Evolutionary conservation across 2,888 invertebrate genomes (phyloP).

Genomic region (Perithous albicinctus): DNA sequence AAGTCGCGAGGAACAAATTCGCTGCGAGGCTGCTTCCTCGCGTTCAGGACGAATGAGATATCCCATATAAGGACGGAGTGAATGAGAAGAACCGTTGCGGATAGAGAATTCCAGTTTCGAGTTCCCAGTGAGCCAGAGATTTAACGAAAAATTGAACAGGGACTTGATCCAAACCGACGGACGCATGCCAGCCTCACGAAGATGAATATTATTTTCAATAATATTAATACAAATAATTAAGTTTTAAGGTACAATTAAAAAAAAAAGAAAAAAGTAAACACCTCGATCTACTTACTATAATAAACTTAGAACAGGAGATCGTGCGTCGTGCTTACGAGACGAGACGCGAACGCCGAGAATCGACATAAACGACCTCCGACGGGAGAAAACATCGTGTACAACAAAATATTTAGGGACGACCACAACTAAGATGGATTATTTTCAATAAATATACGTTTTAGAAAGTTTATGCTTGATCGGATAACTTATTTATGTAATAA

Average conservation of each 20-base stretch:
- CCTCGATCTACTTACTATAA: constrained; percentile 28
- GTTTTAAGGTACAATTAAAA: constrained; percentile 46
- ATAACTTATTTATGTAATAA: background rate
- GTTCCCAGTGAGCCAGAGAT: constrained; percentile 38
- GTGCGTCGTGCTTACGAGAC: constrained; percentile 21
- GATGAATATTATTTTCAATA: constrained; percentile 53
- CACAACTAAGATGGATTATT: constrained; percentile 70
- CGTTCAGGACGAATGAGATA: constrained; percentile 8
- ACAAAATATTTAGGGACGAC: constrained; percentile 67
- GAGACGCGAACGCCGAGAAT: constrained; percentile 6
- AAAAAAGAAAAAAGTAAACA: constrained; percentile 33
- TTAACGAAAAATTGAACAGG: constrained; percentile 4
- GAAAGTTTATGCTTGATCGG: constrained; percentile 45
- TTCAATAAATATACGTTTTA: constrained; percentile 72
- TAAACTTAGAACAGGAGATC: constrained; percentile 14
- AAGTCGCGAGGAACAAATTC: constrained; percentile 34
- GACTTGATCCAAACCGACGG: constrained; percentile 49
- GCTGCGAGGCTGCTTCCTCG: constrained; percentile 25
- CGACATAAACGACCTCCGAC: constrained; percentile 61
- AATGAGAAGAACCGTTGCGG: constrained; percentile 39
- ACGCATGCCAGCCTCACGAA: constrained; percentile 41
- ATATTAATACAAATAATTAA: constrained; percentile 54
- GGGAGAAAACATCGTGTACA: constrained; percentile 62
- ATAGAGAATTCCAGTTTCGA: constrained; percentile 53
- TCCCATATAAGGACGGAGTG: constrained; percentile 4